Base-by-base conservation (phyloP, 1,140 invertebrate species). In the Sipha flava region DNA sequence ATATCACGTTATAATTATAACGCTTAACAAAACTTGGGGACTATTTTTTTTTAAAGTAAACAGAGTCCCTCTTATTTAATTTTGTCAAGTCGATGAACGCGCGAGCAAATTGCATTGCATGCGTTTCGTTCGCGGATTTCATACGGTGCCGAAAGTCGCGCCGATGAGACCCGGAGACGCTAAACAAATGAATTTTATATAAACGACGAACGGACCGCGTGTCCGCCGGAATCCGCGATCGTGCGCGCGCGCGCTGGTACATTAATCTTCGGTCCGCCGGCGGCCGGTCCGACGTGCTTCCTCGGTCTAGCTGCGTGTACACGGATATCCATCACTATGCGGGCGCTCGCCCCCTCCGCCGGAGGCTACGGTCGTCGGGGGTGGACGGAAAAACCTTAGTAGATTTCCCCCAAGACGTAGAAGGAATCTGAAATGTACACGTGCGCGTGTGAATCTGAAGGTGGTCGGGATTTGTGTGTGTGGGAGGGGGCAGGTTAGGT, bases 321-420 rank as follows among this genome's bases (percentile, higher is more conserved):
- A 66, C 68, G 68, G 45, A 52, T 75, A 75, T 75, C 72, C 31
- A 75, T 75, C 72, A 75, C 72, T 52, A 57, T 23, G 72, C n/a
- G 70, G 29, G 47, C n/a, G n/a, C 18, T 23, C 64, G 45, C 66
- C 43, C 0, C 45, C 45, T 16, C 23, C 40, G 7, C 3, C 7
- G 3, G 21, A 10, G 3, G 9, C 6, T 9, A 18, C 10, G 21
- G 23, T 3, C 18, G n/a, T 9, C 31, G 7, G 9, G 31, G 29
- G 18, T 21, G 9, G 12, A 37, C 31, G 64, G 64, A 43, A 52
- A 54, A 75, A 34, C 73, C 49, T 29, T 57, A 23, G 47, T 77
- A 77, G 73, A 77, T 77, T 77, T 77, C 73, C 73, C 73, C n/a
- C 73, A 59, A 77, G 73, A 75, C 72, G 16, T n/a, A n/a, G 31